These are phyloP conservation scores for Styela plicata DNA, from an alignment of 23 tunicate genomes.

Conservation along the genomic window DNA sequence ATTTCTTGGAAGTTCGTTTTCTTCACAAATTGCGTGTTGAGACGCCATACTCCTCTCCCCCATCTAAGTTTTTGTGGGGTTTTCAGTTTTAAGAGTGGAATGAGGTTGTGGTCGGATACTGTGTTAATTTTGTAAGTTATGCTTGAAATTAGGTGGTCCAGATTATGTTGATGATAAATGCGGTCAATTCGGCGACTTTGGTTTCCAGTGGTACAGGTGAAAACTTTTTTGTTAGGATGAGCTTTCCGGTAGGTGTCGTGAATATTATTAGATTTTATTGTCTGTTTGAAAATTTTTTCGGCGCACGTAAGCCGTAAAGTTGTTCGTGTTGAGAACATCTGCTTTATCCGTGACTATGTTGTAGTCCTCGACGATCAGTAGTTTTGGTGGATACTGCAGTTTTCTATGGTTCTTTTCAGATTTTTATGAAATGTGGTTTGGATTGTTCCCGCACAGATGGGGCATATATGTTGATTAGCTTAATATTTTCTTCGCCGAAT, in stretches of 20 bases:
- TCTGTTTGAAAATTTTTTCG: background rate
- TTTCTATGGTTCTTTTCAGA: background rate
- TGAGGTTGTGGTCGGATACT: too few species aligned
- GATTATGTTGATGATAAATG: background rate
- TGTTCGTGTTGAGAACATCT: background rate
- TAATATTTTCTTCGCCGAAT: background rate
- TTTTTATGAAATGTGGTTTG: background rate
- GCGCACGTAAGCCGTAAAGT: background rate
- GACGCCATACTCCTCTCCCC: constrained; percentile 2
- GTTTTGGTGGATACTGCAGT: background rate
- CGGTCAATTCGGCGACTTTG: constrained; percentile 16
- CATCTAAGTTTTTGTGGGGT: background rate
- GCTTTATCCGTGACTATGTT: background rate
- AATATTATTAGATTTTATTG: background rate
- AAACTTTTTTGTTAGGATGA: constrained; percentile 8
- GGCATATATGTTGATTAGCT: background rate
- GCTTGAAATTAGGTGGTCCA: background rate
- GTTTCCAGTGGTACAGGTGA: constrained; percentile 2
- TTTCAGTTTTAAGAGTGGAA: too few species aligned
- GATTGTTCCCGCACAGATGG: background rate
- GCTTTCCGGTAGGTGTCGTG: background rate
- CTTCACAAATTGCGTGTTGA: background rate
- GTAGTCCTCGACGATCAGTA: background rate
- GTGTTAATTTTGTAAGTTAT: background rate
- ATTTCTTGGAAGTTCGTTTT: background rate